Evolutionary conservation across 1,140 invertebrate genomes (phyloP).

Genomic region (Trypoxylus dichotomus): DNA sequence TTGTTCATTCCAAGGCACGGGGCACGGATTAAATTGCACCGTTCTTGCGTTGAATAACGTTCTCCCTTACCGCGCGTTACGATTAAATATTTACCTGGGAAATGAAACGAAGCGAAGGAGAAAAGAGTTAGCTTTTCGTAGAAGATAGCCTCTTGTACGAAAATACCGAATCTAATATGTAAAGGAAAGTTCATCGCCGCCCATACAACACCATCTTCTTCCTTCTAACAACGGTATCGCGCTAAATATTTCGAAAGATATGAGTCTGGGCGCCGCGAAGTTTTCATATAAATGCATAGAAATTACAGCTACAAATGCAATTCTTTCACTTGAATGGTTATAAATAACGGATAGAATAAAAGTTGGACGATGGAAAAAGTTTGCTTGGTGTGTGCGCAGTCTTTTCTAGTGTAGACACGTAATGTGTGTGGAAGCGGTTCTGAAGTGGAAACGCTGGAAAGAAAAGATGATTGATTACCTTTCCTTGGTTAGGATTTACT

Average conservation of each 20-base stretch:
- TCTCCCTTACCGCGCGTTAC: not conserved
- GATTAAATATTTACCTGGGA: not conserved
- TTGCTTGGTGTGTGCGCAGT: not conserved
- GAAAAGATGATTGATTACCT: too few relatives aligned
- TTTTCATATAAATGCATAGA: not conserved
- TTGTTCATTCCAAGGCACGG: not conserved
- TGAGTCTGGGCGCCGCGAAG: not conserved
- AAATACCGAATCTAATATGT: not conserved
- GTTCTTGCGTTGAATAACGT: not conserved
- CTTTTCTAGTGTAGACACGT: too few relatives aligned
- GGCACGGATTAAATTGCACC: not conserved
- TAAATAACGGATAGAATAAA: not conserved
- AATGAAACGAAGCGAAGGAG: not conserved
- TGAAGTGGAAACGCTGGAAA: too few relatives aligned
- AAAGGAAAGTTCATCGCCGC: not conserved
- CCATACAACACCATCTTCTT: not conserved
- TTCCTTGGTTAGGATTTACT: too few relatives aligned
- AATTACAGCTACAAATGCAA: not conserved
- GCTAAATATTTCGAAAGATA: not conserved
- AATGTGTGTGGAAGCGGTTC: too few relatives aligned
- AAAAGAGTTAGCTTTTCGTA: not conserved
- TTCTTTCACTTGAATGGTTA: not conserved
- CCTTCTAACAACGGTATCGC: not conserved
- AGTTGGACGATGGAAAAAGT: not conserved
- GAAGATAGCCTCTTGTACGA: not conserved